Percentiles rank a stretch among this genome's conserved stretches.
These are phyloP conservation scores for Cotesia chilonis DNA, from an alignment of 1,140 invertebrate species.

Conservation along the genomic window DNA sequence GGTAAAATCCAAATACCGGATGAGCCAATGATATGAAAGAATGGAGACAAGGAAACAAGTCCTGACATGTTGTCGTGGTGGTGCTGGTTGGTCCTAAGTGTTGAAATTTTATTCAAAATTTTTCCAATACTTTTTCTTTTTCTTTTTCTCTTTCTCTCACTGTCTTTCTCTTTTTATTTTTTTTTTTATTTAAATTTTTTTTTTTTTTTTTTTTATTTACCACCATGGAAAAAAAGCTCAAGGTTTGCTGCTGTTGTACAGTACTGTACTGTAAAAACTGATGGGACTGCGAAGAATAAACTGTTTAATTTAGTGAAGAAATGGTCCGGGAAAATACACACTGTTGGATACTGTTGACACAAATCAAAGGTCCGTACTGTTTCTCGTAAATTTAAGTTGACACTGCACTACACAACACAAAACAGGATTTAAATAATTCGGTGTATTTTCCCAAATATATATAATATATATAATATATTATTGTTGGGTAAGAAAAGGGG, in stretches of 20 bases:
- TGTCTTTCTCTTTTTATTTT: neutral
- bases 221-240: neutral
- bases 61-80: slow-evolving; percentile 37
- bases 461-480: too few relatives aligned
- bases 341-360: too few relatives aligned
- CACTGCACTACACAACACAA: too few relatives aligned
- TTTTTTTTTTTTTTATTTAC: neutral
- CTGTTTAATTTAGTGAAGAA: neutral
- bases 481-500: slow-evolving; percentile 40
- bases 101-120: slow-evolving; percentile 24
- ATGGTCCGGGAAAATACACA: too few relatives aligned
- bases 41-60: slow-evolving; percentile 34
- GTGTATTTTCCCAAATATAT: too few relatives aligned
- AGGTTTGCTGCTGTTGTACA: too few relatives aligned
- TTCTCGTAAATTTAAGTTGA: too few relatives aligned
- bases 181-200: too few relatives aligned
- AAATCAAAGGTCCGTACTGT: too few relatives aligned
- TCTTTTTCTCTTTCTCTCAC: slow-evolving; percentile 2
- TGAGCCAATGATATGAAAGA: slow-evolving; percentile 4
- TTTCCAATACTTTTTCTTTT: slow-evolving; percentile 14
- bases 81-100: neutral
- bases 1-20: slow-evolving; percentile 15
- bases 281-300: neutral
- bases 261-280: too few relatives aligned
- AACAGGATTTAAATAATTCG: too few relatives aligned